Base-by-base conservation (phyloP, 2,888 invertebrate species). In the Archaeoteleia sp. region DNA sequence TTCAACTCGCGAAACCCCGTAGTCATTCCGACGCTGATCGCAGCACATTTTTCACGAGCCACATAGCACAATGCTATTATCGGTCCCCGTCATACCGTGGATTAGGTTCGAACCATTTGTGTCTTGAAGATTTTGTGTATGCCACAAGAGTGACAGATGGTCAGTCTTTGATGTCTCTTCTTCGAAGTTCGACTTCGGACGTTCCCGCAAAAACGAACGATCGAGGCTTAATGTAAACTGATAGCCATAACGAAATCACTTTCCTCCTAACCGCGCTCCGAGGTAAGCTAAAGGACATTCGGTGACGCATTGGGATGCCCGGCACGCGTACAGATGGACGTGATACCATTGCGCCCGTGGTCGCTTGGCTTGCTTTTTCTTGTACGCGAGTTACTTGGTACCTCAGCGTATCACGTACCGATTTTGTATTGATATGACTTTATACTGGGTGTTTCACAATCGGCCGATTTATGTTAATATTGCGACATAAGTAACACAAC, bases 261-360 rank as follows among this genome's bases (percentile, higher is more conserved):
- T 68, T 68, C 67, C 65, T 27, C 25, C 35, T 6, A 10, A 45
- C 17, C 43, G 10, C 9, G 14, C 10, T 6, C 6, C 27, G 12
- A 29, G 43, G 43, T 39, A 37, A 32, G 42, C 34, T 51, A 51
- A n/a, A 39, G 60, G 67, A 67, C 63, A 72, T 74, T 71, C 54
- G 54, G 14, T 6, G 39, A 5, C 62, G 60, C 67, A 74, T 81
- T 72, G 57, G 54, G 60, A 80, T 79, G 74, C 80, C 51, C 37
- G 34, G 74, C 80, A 81, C 80, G 80, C 69, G 27, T 75, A 43
- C 66, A 67, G 60, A 63, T 46, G 72, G 73, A 79, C 78, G 79
- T 78, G 80, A 77, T 30, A 15, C 43, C 43, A 43, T 29, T 29
- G 40, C 40, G 30, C 9, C 70, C 70, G 73, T 72, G 65, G 57